These are phyloP conservation scores for Aethes cnicana DNA, from an alignment of 2,888 invertebrate species.

Conservation along the genomic window DNA sequence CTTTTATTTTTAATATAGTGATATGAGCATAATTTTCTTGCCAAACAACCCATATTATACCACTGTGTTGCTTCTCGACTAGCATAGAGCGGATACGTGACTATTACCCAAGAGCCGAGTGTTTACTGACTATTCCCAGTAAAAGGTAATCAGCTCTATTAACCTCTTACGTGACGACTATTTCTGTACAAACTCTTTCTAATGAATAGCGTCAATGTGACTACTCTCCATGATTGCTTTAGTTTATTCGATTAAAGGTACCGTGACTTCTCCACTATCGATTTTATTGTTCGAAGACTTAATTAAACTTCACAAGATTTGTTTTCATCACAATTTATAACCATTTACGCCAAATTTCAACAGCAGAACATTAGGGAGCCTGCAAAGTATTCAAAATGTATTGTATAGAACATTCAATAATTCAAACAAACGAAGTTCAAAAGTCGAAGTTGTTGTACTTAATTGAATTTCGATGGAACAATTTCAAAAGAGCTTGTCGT, in stretches of 20 bases:
- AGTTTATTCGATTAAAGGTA: background rate
- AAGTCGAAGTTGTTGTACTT: slow-evolving; percentile 23
- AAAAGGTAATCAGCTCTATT: slow-evolving; percentile 22
- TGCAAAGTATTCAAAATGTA: slow-evolving; percentile 16
- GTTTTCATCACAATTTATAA: slow-evolving; percentile 4
- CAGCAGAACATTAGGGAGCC: slow-evolving; percentile 9
- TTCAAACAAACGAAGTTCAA: slow-evolving; percentile 24
- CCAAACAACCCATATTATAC: background rate
- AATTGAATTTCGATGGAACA: slow-evolving; percentile 29
- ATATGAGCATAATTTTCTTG: background rate
- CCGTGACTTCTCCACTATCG: background rate
- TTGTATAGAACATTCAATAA: slow-evolving; percentile 22
- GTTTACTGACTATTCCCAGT: slow-evolving; percentile 16
- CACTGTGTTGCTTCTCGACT: slow-evolving; percentile 10
- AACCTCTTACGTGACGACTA: slow-evolving; percentile 23
- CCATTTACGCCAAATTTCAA: slow-evolving; percentile 8
- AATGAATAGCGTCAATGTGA: background rate
- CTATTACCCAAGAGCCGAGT: slow-evolving; percentile 10
- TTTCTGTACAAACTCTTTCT: slow-evolving; percentile 1
- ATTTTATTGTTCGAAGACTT: background rate
- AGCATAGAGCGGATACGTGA: slow-evolving; percentile 19
- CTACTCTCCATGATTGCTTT: background rate
- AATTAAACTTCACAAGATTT: background rate
- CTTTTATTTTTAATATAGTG: background rate
- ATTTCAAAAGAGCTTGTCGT: slow-evolving; percentile 30